Base-by-base conservation (phyloP, 1,140 invertebrate species). In the Lutraria rhynchaena region DNA sequence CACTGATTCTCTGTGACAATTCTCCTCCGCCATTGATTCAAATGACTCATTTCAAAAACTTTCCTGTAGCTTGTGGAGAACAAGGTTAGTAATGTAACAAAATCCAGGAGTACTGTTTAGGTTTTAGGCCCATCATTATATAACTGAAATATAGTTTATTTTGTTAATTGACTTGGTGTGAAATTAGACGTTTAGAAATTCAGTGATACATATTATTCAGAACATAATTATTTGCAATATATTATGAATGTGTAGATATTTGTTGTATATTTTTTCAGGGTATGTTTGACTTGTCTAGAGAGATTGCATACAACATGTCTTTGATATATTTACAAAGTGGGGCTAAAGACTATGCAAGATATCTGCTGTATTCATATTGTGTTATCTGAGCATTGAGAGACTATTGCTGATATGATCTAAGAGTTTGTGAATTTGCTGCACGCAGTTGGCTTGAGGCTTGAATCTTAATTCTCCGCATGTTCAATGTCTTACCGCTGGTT, bases 281-380 rank as follows among this genome's bases (percentile, higher is more conserved):
- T 44, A 60, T 84, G 41, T 89, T 89, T 85, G 88, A 89, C 80
- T 65, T 89, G 51, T 74, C 55, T 3, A 80, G 73, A 58, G 88
- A 89, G 65, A 87, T 90, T 51, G 92, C 92, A 5, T 92, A 93
- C 83, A 93, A 93, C 81, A 75, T 93, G 61, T 83, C 91, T 11
- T 77, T 91, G 22, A 93, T 93, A 46, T 93, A 93, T 84, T 83
- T 88, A 27, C 74, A 75, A 19, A 91, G 85, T 81, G 89, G 90
- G 57, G 93, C 93, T 15, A 49, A 80, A 33, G 83, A 88, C 15
- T 83, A 92, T 53, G 92, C 92, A 15, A 67, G 85, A 24, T 55
- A 86, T 11, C 65, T 93, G 35, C 78, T 91, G 37, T 89, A 93
- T 61, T 85, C 89, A 67, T 91, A 92, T 87, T 89, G 91, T 74